Conservation (phyloP, 2,797 vertebrate species). For the Lagothrix lagotricha region DNA sequence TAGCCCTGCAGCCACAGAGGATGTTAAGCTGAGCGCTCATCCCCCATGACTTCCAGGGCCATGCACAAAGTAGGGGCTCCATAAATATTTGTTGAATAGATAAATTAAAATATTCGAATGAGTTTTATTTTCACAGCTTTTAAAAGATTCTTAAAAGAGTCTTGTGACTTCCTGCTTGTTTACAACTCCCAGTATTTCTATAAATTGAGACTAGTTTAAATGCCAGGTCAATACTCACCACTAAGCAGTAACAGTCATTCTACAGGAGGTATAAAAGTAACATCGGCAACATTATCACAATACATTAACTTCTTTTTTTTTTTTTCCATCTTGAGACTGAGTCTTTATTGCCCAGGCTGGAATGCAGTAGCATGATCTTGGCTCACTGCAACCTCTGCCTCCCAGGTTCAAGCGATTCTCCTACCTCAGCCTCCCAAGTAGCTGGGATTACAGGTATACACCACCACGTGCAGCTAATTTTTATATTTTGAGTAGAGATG, state of each 20-base stretch:
- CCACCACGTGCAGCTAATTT: not conserved
- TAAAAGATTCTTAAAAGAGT: not conserved
- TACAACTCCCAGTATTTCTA: not conserved
- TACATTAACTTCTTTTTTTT: not conserved
- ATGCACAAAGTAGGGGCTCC: not conserved
- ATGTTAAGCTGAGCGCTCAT: slow-evolving; percentile 82
- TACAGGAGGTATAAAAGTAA: not conserved
- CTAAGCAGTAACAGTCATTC: not conserved
- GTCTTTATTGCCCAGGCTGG: not conserved
- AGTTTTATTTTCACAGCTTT: not conserved
- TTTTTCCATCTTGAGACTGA: not conserved
- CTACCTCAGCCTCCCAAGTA: not conserved
- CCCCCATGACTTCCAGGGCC: not conserved
- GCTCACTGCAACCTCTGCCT: not conserved
- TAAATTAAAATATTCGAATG: not conserved
- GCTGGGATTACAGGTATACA: not conserved
- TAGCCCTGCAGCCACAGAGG: slow-evolving; percentile 82
- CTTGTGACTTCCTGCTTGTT: not conserved
- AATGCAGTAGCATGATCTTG: not conserved
- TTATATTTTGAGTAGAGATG: not conserved
- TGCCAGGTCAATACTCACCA: not conserved
- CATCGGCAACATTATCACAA: not conserved
- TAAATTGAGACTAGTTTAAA: not conserved
- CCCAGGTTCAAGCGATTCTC: not conserved
- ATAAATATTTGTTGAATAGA: not conserved